Base-by-base conservation (phyloP, 2,888 invertebrate species). In the Drosophila macrospina region DNA sequence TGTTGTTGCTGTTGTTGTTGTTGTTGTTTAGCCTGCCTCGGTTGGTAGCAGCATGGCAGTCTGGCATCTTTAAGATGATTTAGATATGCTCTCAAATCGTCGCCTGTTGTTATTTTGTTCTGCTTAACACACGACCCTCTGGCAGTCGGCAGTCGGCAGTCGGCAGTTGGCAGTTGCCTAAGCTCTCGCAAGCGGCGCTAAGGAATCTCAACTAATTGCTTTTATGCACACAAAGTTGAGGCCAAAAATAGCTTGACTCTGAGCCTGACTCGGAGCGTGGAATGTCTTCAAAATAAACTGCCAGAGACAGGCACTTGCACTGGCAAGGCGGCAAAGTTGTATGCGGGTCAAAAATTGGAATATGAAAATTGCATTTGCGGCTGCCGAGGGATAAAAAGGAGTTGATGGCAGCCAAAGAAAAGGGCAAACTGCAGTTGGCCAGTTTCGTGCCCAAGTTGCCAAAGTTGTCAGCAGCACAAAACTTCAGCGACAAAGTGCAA, bases 401-500 rank as follows among this genome's bases (percentile, higher is more conserved):
- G 54, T 30, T 54, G n/a, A n/a, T n/a, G n/a, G n/a, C n/a, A n/a
- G n/a, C n/a, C n/a, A 36, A 10, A 52, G 37, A 34, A 56, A 55
- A 34, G 67, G 69, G 64, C 74, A 80, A 87, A 78, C 74, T 87
- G 85, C 87, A 81, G 68, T 75, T 80, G 79, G 11, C 41, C 41
- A 41, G 41, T 20, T 41, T 11, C 20, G 10, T 41, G 20, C 10
- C 20, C 45, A 24, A n/a, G 47, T 47, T 66, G 68, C 56, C 63
- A 78, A 89, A 85, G 69, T 84, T 89, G 87, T 87, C 86, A 89
- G 69, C 73, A 73, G 76, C 67, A 70, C 66, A 76, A 87, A 85
- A 85, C 76, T 89, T 85, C 71, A 76, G 86, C 89, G 87, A 85
- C 89, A 76, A 85, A 87, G 82, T 78, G 86, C 85, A 86, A 89